A percentile compares a stretch with the other conserved stretches of the same genome.
phyloP scores from a whole-genome alignment of 2,113 vertebrate genomes.

The Centropus unirufus region DNA sequence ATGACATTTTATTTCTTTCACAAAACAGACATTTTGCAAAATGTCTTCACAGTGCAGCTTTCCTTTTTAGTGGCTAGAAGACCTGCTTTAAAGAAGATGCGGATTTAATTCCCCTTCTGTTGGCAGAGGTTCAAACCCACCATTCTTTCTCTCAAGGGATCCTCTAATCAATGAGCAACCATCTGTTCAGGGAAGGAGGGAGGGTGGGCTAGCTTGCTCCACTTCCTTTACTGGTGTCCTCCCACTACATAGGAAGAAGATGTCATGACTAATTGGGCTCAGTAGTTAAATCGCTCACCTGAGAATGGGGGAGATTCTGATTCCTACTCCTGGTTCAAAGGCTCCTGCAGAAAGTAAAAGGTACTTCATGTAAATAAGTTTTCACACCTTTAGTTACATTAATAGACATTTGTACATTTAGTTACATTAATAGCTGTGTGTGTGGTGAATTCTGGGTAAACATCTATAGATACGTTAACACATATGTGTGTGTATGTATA shows the following conservation, averaged over 20 bases:
- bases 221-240: neutral
- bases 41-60: neutral
- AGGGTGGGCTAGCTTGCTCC: neutral
- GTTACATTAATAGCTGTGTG: neutral
- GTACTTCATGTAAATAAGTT: neutral
- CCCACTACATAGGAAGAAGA: neutral
- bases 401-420: neutral
- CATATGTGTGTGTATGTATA: accelerated
- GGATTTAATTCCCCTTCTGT: neutral
- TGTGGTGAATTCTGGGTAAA: neutral
- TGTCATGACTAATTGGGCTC: constrained; percentile 3
- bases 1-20: neutral
- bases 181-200: neutral
- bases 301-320: neutral
- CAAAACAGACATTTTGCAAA: neutral
- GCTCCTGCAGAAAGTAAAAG: neutral
- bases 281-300: constrained; percentile 28
- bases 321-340: neutral
- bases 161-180: constrained; percentile 34
- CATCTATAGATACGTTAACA: neutral
- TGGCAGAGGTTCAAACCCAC: constrained; percentile 46
- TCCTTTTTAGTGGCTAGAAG: neutral
- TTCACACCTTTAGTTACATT: neutral
- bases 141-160: neutral
- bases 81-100: neutral